Percentiles rank a stretch among this genome's conserved stretches.
Conservation (phyloP, 2,888 invertebrate species). For the Incurvaria masculella region DNA sequence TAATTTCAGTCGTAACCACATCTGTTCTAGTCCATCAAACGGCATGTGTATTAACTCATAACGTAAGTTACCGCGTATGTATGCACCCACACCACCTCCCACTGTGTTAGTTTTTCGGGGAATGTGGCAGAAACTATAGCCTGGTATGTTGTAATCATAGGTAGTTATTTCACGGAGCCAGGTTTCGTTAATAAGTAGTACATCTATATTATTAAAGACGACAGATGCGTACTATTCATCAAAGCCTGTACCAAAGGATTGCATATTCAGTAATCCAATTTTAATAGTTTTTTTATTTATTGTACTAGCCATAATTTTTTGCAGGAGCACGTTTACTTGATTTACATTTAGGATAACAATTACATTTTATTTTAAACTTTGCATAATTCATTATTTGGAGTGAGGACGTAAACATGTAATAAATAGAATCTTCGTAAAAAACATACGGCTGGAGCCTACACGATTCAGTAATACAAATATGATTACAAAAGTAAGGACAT, state of each 20-base stretch:
- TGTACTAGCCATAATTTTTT: too few relatives aligned
- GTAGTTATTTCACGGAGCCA: background rate
- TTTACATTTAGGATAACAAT: too few relatives aligned
- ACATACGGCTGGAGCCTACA: too few relatives aligned
- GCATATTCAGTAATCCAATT: background rate
- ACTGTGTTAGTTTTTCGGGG: background rate
- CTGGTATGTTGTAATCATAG: background rate
- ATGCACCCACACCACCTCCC: constrained; percentile 1
- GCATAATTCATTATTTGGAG: too few relatives aligned
- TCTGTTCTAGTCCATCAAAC: background rate
- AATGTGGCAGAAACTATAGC: background rate
- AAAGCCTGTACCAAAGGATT: background rate
- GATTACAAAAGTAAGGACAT: too few relatives aligned
- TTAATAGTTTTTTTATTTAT: too few relatives aligned
- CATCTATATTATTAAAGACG: background rate
- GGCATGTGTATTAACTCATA: background rate
- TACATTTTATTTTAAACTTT: too few relatives aligned
- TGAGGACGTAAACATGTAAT: too few relatives aligned
- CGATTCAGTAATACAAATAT: too few relatives aligned
- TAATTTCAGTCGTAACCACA: background rate
- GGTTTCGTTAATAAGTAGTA: background rate
- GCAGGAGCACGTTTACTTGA: too few relatives aligned
- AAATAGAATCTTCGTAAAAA: too few relatives aligned
- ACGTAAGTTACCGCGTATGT: background rate
- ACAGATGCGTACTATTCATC: background rate